Percentiles rank a stretch among this genome's conserved stretches.
These are phyloP conservation scores for Rhagoletis zephyria DNA, from an alignment of 1,140 invertebrate genomes.

Conservation along the genomic window DNA sequence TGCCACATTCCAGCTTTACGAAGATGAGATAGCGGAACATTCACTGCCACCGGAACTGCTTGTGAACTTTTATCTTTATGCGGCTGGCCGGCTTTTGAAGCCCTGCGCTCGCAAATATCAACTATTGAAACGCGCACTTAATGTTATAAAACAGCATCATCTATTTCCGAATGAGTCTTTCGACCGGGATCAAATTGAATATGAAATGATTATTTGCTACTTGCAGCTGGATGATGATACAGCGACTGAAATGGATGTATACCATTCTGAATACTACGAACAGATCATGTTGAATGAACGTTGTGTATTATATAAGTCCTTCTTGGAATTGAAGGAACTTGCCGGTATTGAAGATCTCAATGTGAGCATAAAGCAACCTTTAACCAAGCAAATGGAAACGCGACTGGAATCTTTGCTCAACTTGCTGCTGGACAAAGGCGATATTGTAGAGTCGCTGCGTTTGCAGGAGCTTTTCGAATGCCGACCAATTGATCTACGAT, in stretches of 20 bases:
- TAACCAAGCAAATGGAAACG: slow-evolving; percentile 61
- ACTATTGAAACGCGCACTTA: slow-evolving; percentile 64
- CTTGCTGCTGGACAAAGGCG: slow-evolving; percentile 70
- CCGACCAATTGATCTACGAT: slow-evolving; percentile 73
- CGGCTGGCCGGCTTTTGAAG: slow-evolving; percentile 55
- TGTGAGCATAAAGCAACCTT: slow-evolving; percentile 60
- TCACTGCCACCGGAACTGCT: slow-evolving; percentile 66
- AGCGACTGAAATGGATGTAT: slow-evolving; percentile 58
- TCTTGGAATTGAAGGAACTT: slow-evolving; percentile 69
- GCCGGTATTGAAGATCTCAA: slow-evolving; percentile 71
- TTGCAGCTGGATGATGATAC: slow-evolving; percentile 60
- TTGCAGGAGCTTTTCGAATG: slow-evolving; percentile 74
- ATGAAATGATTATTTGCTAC: slow-evolving; percentile 69
- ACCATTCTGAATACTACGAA: slow-evolving; percentile 72
- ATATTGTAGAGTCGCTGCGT: slow-evolving; percentile 73
- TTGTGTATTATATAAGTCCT: slow-evolving; percentile 69
- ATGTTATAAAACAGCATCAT: slow-evolving; percentile 69
- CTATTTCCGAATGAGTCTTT: slow-evolving; percentile 70
- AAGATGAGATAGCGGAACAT: slow-evolving; percentile 65
- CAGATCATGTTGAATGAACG: slow-evolving; percentile 70
- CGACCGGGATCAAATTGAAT: slow-evolving; percentile 71
- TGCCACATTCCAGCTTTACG: slow-evolving; percentile 62
- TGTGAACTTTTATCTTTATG: slow-evolving; percentile 68
- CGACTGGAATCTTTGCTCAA: slow-evolving; percentile 66
- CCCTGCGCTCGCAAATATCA: slow-evolving; percentile 60